Base-by-base conservation (phyloP, 2,888 invertebrate genomes). In the Eupithecia vulgata region DNA sequence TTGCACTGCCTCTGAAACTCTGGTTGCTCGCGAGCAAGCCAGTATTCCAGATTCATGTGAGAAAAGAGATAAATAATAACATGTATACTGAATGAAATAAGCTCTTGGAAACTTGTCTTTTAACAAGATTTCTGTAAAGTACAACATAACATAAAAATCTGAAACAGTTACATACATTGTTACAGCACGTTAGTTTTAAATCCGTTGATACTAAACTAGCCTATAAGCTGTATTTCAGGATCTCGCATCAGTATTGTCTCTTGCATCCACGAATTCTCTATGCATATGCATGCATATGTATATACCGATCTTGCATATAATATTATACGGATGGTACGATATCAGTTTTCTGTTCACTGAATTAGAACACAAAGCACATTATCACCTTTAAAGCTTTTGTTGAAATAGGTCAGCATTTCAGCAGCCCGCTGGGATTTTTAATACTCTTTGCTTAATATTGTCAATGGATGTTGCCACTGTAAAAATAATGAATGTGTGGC, bases 281-380 rank as follows among this genome's bases (percentile, higher is more conserved):
- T 61, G 7, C 13, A 30, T 34, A 15, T 61, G 15, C 34, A 61
- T 30, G 30, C 52, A 52, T n/a, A 5, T 52, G 5, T 21, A 21
- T 52, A 52, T 57, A 35, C 37, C n/a, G 37, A 64, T 34, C 34
- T 62, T 62, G 35, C 62, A 62, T 45, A 61, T 67, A 68, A 72
- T 76, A 70, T 75, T 73, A 62, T 70, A 74, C 76, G 72, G 79
- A 78, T 82, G 73, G 80, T 81, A 80, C 77, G 78, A 81, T 80
- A 84, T 82, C 84, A 81, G 83, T 86, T 86, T 86, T 83, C 85
- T 82, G 86, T 81, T 86, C 83, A 83, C 81, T 83, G 85, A 81
- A 83, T 85, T 83, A 85, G 85, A 87, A 84, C 83, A 81, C 81
- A 84, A 84, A 85, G 83, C 82, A 80, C 81, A 81, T 83, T 82